Evolutionary conservation across 2,113 vertebrate species (phyloP), one percentile per base, ranked within the genome.

Genomic region (Naja naja): DNA sequence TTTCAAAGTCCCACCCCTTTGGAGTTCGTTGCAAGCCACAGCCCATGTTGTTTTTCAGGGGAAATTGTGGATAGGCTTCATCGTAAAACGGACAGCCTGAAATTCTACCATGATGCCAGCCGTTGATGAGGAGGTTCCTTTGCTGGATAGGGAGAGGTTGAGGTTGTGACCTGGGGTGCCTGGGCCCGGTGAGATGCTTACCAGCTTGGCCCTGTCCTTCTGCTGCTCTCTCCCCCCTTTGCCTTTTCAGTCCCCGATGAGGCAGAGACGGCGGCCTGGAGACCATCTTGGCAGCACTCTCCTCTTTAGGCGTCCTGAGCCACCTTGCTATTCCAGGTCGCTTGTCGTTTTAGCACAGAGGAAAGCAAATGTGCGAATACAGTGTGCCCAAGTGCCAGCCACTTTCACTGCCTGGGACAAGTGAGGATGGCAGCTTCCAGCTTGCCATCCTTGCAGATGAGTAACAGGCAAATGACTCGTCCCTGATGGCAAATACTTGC

Each of bases 381-480:
- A 90, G 94, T 1, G 3, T 93, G 96, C 95, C 94, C 96, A 96
- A 97, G 97, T 95, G 94, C 96, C 16, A 27, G 91, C 93, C 74
- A 94, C 95, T 96, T 34, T 88, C 3, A 23, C 88, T 95, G 96
- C 95, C 95, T 96, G 94, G 96, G 3, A 97, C 97, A 97, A 97
- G 95, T 96, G 95, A 93, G 97, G 97, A 97, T 97, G 98, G 97
- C 97, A 97, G 97, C 97, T 96, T 98, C 97, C 97, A 97, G 97
- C 96, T 97, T 97, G 96, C 97, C 97, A 55, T 97, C 97, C 96
- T 97, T 95, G 95, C 96, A 96, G 97, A 97, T 97, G 97, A 97
- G 94, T 95, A 96, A 97, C 97, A 97, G 98, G 97, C 97, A 97
- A 97, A 98, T 97, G 97, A 97, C 96, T 97, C 54, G 20, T 96